Base-by-base conservation (phyloP, 2,888 invertebrate species). In the Onthophagus sagittarius region DNA sequence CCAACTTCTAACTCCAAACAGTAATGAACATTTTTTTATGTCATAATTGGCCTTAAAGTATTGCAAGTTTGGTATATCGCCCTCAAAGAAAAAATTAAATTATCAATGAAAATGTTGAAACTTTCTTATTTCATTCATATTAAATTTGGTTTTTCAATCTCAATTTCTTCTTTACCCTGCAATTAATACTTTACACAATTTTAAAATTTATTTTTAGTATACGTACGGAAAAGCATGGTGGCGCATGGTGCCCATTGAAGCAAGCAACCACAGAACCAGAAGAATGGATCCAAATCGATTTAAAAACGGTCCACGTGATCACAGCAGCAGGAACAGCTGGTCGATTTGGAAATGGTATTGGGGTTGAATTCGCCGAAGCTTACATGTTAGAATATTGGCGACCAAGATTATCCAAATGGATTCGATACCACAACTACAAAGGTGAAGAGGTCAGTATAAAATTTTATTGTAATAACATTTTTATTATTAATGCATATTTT, bases 171-270 rank as follows among this genome's bases (percentile, higher is more conserved):
- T 23, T 23, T 23, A 23, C n/a, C n/a, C n/a, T n/a, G n/a, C n/a
- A n/a, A n/a, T n/a, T n/a, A n/a, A n/a, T 23, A 23, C 23, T 23
- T 23, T 23, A 23, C 3, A 15, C 14, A 5, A 31, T 62, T 71
- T 53, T 15, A 62, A 62, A 2, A 23, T 23, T 71, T 7, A 71
- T 75, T 86, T 87, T 31, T 89, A 97, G 97, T 83, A 88, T 97
- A 78, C 91, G 93, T 78, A 91, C 92, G 78, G 96, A 97, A 82
- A 89, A 89, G 79, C 91, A 92, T 81, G 95, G 96, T 14, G 97
- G 97, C 63, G 97, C 97, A 0, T 97, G 97, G 97, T 97, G 97
- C 86, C 97, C 97, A n/a, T 90, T 91, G 84, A 88, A 90, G 76
- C 92, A 92, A 84, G 92, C 95, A 81, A 93, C 93, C 39, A 90